phyloP scores from a whole-genome alignment of 2,113 vertebrate genomes.

The Danionella cerebrum region DNA sequence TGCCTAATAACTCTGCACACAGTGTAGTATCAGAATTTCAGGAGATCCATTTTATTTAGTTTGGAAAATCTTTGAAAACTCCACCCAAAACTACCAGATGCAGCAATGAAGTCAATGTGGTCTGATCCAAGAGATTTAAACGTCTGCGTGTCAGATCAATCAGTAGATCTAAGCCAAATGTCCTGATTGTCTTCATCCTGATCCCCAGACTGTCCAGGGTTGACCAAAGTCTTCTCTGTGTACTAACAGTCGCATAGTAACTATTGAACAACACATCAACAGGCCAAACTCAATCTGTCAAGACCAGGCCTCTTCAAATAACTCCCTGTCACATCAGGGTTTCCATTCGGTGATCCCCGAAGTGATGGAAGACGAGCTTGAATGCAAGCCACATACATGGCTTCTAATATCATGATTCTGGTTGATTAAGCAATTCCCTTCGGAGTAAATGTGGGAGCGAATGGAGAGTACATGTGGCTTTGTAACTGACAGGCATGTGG shows the following conservation, averaged over 20 bases:
- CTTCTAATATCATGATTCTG: too few species aligned
- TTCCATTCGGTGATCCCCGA: too few species aligned
- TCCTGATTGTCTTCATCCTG: neutral
- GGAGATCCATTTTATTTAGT: too few species aligned
- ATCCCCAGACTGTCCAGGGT: neutral
- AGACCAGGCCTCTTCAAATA: neutral
- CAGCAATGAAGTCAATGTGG: neutral
- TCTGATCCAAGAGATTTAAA: constrained; percentile 5
- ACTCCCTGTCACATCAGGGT: neutral
- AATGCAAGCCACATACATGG: too few species aligned
- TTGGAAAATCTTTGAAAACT: neutral
- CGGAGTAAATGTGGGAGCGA: too few species aligned
- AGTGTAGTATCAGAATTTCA: too few species aligned
- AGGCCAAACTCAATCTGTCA: neutral
- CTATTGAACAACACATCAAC: neutral
- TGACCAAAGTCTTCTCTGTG: neutral
- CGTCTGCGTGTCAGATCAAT: neutral
- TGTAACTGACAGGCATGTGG: too few species aligned
- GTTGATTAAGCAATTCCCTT: too few species aligned
- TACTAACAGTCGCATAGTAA: constrained; percentile 9
- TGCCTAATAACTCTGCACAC: too few species aligned
- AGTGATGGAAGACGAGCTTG: too few species aligned
- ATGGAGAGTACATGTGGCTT: too few species aligned
- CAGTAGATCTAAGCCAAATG: neutral
- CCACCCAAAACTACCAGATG: neutral